phyloP scores from a whole-genome alignment of 2,797 vertebrate species.

The Pseudochirops cupreus region DNA sequence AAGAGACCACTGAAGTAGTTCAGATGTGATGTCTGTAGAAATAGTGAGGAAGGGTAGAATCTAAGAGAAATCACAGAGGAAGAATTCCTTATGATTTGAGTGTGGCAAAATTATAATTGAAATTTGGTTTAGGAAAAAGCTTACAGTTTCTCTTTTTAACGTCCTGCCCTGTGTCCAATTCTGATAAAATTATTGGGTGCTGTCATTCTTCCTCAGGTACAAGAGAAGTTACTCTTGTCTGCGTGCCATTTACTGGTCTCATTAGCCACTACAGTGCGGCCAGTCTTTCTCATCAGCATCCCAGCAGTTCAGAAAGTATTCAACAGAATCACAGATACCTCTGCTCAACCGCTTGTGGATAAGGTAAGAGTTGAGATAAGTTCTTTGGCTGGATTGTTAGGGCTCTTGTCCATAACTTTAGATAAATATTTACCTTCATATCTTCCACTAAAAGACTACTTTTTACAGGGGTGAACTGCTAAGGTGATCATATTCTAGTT shows the following conservation, averaged over 20 bases:
- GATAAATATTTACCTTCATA: background rate
- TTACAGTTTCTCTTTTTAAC: background rate
- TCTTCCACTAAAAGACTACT: background rate
- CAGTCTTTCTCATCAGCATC: constrained; percentile 95
- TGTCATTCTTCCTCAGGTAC: constrained; percentile 88
- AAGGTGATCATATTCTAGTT: background rate
- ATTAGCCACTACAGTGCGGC: constrained; percentile 95
- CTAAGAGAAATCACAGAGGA: too few relatives aligned
- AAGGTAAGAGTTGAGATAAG: constrained; percentile 87
- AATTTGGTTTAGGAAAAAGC: background rate
- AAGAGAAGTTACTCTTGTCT: constrained; percentile 96
- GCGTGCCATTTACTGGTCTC: constrained; percentile 96
- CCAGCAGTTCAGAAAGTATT: constrained; percentile 96
- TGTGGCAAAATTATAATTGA: background rate
- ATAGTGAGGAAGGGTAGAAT: background rate
- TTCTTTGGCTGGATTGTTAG: background rate
- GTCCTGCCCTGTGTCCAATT: background rate
- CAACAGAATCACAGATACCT: constrained; percentile 94
- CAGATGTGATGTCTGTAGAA: background rate
- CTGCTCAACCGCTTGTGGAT: constrained; percentile 91
- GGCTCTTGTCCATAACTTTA: background rate
- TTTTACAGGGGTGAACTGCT: background rate
- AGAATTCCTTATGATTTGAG: background rate
- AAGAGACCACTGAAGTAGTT: background rate
- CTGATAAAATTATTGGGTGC: rapidly evolving